A percentile compares a stretch with the other conserved stretches of the same genome.
phyloP scores from a whole-genome alignment of 1,140 invertebrate species.

The Bathynomus jamesi region DNA sequence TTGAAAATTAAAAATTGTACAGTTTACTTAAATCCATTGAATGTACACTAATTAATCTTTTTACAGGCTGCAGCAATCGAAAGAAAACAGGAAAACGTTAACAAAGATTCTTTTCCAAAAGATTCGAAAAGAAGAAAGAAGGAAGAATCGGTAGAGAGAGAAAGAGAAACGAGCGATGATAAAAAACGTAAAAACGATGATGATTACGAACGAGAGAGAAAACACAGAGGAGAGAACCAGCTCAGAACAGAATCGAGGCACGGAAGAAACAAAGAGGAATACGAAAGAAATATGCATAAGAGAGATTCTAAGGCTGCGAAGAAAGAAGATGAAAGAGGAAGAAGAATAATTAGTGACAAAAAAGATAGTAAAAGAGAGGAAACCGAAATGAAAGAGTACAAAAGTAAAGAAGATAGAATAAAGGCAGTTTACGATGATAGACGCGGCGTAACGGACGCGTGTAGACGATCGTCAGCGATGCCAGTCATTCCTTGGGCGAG shows the following conservation, averaged over 20 bases:
- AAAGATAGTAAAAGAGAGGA: not conserved
- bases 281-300: not conserved
- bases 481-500: slow-evolving; percentile 40
- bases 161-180: not conserved
- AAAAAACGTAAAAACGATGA: not conserved
- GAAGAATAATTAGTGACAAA: not conserved
- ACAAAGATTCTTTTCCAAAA: not conserved
- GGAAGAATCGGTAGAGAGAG: not conserved
- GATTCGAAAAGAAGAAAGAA: slow-evolving; percentile 1
- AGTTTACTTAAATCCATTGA: too few relatives aligned
- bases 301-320: not conserved
- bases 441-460: not conserved
- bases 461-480: not conserved
- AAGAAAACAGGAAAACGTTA: not conserved
- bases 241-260: too few relatives aligned
- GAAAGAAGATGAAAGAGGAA: not conserved
- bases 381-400: slow-evolving; percentile 9
- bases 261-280: not conserved
- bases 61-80: not conserved
- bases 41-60: too few relatives aligned
- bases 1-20: too few relatives aligned
- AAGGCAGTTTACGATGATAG: not conserved
- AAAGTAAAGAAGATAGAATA: not conserved
- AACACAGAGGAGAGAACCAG: not conserved
- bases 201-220: slow-evolving; percentile 1